phyloP scores from a whole-genome alignment of 1,140 invertebrate genomes.

The Drosophila parabipectinata region DNA sequence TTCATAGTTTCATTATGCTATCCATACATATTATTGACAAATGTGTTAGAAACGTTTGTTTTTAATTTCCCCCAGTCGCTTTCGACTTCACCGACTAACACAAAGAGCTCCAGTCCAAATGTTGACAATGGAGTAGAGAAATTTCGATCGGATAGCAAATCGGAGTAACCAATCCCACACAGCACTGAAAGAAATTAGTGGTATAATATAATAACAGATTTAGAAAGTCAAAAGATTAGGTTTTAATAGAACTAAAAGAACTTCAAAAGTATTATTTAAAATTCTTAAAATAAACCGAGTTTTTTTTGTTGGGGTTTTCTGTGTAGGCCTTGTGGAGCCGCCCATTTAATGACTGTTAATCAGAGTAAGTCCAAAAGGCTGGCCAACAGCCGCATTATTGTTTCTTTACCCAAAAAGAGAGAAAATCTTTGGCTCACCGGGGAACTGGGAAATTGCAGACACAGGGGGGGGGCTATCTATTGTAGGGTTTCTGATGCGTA shows the following conservation, averaged over 20 bases:
- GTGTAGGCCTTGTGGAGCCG: slow-evolving; percentile 12
- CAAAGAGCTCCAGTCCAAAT: slow-evolving; percentile 17
- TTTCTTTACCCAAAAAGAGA: slow-evolving; percentile 7
- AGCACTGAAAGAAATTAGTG: background rate
- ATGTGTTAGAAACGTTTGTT: slow-evolving; percentile 48
- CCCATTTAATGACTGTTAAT: slow-evolving; percentile 50
- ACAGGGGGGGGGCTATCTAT: slow-evolving; percentile 1
- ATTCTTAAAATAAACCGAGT: no score
- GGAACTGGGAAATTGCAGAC: slow-evolving; percentile 3
- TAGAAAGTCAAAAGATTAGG: background rate
- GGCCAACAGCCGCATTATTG: slow-evolving; percentile 33
- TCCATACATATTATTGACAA: slow-evolving; percentile 62
- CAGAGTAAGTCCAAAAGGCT: slow-evolving; percentile 53
- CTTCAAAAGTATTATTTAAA: no score
- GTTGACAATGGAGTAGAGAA: slow-evolving; percentile 45
- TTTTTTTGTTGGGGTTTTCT: slow-evolving; percentile 5
- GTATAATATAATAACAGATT: background rate
- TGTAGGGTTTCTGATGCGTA: slow-evolving; percentile 64
- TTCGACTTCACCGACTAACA: slow-evolving; percentile 45
- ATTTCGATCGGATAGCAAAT: slow-evolving; percentile 24
- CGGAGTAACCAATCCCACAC: slow-evolving; percentile 7
- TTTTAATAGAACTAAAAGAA: background rate
- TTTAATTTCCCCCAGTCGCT: slow-evolving; percentile 51
- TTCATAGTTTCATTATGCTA: slow-evolving; percentile 59
- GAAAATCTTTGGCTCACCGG: slow-evolving; percentile 42